Conservation (phyloP, 2,888 invertebrate genomes). For the Macrosiphum euphorbiae region DNA sequence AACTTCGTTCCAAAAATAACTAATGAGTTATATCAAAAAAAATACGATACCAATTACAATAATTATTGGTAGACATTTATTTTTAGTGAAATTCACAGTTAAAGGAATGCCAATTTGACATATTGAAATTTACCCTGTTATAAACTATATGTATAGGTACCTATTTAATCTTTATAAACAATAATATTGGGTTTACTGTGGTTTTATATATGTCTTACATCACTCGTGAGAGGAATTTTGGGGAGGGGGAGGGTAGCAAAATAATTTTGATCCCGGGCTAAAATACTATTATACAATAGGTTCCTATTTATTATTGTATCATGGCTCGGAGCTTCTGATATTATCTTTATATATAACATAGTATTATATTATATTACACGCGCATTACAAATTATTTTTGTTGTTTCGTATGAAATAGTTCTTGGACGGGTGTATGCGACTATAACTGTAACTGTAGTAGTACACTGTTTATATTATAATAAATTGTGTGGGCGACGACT, state of each 20-base stretch:
- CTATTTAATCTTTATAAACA: background rate
- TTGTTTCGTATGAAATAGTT: background rate
- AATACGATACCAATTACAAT: no score
- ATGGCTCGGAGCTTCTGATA: accelerated
- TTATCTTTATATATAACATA: background rate
- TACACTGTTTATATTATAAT: background rate
- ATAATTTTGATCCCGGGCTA: background rate
- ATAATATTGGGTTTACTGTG: background rate
- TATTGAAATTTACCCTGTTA: background rate
- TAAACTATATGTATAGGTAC: background rate
- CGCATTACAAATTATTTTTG: background rate
- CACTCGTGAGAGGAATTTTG: background rate
- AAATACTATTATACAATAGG: background rate
- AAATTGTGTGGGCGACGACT: slow-evolving; percentile 17
- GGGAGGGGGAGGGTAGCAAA: background rate
- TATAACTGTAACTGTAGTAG: background rate
- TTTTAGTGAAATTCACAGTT: no score
- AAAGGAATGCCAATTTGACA: no score
- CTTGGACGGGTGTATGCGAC: background rate
- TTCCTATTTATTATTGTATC: background rate
- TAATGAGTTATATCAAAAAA: no score
- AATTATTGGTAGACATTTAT: no score
- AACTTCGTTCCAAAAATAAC: no score
- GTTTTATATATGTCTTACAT: background rate
- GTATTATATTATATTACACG: no score